phyloP scores from a whole-genome alignment of 2,888 invertebrate genomes.

The Zygothrica quintamaculata region DNA sequence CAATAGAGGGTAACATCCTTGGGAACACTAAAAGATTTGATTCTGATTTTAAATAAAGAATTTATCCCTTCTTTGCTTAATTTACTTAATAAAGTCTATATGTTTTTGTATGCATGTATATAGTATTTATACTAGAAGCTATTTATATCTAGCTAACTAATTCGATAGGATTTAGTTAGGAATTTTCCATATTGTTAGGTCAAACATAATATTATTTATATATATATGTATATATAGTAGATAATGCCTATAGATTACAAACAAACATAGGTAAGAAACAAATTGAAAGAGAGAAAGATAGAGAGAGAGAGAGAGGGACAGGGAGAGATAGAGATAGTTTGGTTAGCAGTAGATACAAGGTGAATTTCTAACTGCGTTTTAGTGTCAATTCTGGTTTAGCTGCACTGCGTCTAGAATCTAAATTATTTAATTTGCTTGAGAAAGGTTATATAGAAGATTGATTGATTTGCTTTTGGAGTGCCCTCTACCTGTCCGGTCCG shows the following conservation, averaged over 20 bases:
- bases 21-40: constrained; percentile 44
- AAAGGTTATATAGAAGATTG: not conserved
- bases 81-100: too few relatives aligned
- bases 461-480: constrained; percentile 37
- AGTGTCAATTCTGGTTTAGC: constrained; percentile 50
- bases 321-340: constrained; percentile 21
- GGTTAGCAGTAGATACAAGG: constrained; percentile 52
- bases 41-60: too few relatives aligned
- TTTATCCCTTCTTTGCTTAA: too few relatives aligned
- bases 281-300: constrained; percentile 8
- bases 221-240: constrained; percentile 18
- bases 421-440: constrained; percentile 25
- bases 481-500: constrained; percentile 85
- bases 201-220: not conserved
- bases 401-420: constrained; percentile 47
- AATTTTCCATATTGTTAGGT: not conserved
- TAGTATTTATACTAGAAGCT: too few relatives aligned
- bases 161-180: too few relatives aligned
- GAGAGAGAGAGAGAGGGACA: constrained; percentile 33
- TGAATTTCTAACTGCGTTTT: constrained; percentile 52
- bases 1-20: constrained; percentile 84
- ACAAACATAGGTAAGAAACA: constrained; percentile 26
- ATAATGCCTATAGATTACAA: constrained; percentile 31
- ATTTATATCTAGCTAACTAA: not conserved
- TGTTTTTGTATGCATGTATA: too few relatives aligned